Evolutionary conservation across 2,797 vertebrate genomes (phyloP).

Genomic region (Phoebastria nigripes): DNA sequence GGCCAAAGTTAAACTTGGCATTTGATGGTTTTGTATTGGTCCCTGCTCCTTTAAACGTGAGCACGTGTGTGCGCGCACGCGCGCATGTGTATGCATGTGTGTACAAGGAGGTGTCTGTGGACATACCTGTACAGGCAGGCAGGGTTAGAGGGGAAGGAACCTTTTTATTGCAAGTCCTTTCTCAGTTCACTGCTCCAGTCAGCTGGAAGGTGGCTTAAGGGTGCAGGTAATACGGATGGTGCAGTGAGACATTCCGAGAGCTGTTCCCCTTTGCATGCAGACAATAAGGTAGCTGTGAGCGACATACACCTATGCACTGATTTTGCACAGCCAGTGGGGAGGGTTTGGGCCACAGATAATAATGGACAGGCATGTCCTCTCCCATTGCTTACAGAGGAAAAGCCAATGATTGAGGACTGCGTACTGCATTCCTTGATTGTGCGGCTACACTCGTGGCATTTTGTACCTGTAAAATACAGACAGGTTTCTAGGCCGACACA

Average conservation of each 20-base stretch:
- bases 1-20: neutral
- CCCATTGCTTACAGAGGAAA: neutral
- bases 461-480: neutral
- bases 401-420: rapidly evolving
- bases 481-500: neutral
- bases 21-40: neutral
- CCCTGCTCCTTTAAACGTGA: neutral
- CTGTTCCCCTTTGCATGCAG: neutral
- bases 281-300: neutral
- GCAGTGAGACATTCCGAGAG: rapidly evolving
- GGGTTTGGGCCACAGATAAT: neutral
- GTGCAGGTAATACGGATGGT: neutral
- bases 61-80: too few species aligned
- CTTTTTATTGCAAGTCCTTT: neutral
- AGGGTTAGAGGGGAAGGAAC: neutral
- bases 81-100: rapidly evolving
- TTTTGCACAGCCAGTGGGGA: neutral
- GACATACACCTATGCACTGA: neutral
- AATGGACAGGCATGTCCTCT: neutral
- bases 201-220: neutral
- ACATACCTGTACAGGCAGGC: neutral
- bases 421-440: neutral
- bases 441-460: neutral
- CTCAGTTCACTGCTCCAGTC: neutral
- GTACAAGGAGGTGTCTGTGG: neutral